phyloP scores from a whole-genome alignment of 64 coral and sea anemone species.

The Catalaphyllia jardinei region DNA sequence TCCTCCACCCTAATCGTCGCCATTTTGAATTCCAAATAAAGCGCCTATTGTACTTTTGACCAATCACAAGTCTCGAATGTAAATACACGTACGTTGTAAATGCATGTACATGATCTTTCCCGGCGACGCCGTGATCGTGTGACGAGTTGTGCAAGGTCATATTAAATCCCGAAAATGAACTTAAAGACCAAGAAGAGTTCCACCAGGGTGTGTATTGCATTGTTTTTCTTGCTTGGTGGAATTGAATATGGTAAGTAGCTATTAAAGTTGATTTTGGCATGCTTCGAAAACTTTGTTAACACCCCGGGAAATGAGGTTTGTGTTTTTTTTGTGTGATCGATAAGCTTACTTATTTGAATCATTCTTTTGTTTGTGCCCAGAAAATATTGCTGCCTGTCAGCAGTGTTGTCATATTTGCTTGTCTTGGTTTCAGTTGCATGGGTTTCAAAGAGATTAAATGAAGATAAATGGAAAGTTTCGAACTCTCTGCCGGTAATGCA shows the following conservation, averaged over 20 bases:
- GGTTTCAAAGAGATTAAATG: too few species aligned
- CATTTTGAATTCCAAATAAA: conserved; percentile 63
- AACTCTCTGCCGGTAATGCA: too few species aligned
- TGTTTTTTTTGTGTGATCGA: too few species aligned
- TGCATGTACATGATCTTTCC: too few species aligned
- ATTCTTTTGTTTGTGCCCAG: too few species aligned
- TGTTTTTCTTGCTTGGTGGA: conserved; percentile 93
- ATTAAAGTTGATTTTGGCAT: not conserved
- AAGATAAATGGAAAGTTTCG: too few species aligned
- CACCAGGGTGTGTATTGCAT: conserved; percentile 72
- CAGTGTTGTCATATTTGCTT: too few species aligned
- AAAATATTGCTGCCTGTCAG: too few species aligned
- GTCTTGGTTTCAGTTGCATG: too few species aligned
- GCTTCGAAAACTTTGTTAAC: not conserved
- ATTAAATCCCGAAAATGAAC: conserved; percentile 23
- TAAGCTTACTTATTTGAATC: too few species aligned
- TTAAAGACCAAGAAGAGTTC: conserved; percentile 69
- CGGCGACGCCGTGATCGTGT: not conserved
- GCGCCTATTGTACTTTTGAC: conserved; percentile 56
- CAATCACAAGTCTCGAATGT: not conserved
- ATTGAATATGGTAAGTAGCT: conserved; percentile 87
- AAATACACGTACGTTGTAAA: not conserved
- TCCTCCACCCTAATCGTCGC: conserved; percentile 80
- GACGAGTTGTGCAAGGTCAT: not conserved
- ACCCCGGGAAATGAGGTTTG: too few species aligned